A percentile compares a stretch with the other conserved stretches of the same genome.
phyloP scores from a whole-genome alignment of 2,113 vertebrate species.

The Perognathus longimembris region DNA sequence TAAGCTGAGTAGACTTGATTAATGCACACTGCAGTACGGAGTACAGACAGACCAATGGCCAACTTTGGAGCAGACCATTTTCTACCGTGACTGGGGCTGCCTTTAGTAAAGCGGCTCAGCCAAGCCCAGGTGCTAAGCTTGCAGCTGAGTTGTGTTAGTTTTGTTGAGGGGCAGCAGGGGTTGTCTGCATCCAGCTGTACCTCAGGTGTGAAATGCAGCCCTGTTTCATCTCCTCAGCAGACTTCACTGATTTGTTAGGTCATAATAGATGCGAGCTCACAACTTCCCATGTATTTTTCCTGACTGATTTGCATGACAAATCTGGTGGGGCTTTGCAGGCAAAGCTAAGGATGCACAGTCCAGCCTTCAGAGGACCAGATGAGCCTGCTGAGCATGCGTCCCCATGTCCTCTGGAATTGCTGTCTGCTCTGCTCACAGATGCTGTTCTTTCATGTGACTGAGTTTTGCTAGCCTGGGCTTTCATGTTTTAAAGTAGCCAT shows the following conservation, averaged over 20 bases:
- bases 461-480: not conserved
- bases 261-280: not conserved
- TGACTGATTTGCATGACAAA: not conserved
- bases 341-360: rapidly evolving
- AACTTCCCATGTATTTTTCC: not conserved
- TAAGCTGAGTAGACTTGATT: not conserved
- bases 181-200: not conserved
- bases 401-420: not conserved
- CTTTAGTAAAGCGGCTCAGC: not conserved
- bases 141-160: not conserved
- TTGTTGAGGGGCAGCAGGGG: not conserved
- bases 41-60: not conserved
- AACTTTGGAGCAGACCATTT: not conserved
- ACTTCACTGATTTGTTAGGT: not conserved
- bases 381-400: not conserved
- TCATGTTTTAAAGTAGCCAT: not conserved
- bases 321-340: not conserved
- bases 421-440: not conserved
- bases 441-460: not conserved
- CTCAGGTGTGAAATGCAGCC: not conserved
- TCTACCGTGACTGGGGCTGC: not conserved
- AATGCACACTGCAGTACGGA: rapidly evolving
- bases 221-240: not conserved
- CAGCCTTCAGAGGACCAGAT: not conserved
- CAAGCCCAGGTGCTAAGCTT: not conserved